Conservation (phyloP, 2,888 invertebrate species). For the Belgica antarctica region DNA sequence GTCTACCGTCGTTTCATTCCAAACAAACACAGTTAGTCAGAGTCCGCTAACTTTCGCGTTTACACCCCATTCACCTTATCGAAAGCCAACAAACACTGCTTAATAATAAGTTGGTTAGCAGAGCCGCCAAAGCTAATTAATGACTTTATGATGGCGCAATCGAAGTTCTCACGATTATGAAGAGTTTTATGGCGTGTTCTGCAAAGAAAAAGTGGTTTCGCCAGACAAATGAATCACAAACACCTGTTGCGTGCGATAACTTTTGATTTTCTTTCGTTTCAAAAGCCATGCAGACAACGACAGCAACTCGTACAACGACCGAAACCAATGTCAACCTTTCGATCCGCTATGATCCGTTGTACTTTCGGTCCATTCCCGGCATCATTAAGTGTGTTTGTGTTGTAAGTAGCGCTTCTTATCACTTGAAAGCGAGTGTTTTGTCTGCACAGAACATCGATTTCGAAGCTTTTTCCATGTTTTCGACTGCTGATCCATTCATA, state of each 20-base stretch:
- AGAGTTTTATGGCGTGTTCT: too few species aligned
- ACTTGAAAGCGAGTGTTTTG: not conserved
- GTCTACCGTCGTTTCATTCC: not conserved
- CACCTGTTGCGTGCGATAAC: not conserved
- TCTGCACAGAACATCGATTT: not conserved
- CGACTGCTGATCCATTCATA: slow-evolving; percentile 47
- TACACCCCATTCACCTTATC: not conserved
- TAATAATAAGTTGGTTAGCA: not conserved
- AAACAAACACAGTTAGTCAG: not conserved
- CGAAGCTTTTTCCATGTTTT: slow-evolving; percentile 9
- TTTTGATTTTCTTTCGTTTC: not conserved
- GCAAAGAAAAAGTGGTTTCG: not conserved
- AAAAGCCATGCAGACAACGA: slow-evolving; percentile 30
- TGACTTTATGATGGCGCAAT: not conserved
- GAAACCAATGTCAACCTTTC: slow-evolving; percentile 71
- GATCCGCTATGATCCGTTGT: slow-evolving; percentile 70
- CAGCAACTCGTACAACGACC: slow-evolving; percentile 68
- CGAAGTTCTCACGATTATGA: not conserved
- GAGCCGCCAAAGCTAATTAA: not conserved
- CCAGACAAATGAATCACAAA: not conserved
- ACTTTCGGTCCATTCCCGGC: slow-evolving; percentile 70
- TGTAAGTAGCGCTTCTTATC: slow-evolving; percentile 58
- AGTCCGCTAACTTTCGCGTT: not conserved
- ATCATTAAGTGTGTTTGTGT: slow-evolving; percentile 73
- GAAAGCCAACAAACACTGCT: not conserved